A percentile compares a stretch with the other conserved stretches of the same genome.
phyloP scores from a whole-genome alignment of 1,140 invertebrate species.

The Drosophila rufa region DNA sequence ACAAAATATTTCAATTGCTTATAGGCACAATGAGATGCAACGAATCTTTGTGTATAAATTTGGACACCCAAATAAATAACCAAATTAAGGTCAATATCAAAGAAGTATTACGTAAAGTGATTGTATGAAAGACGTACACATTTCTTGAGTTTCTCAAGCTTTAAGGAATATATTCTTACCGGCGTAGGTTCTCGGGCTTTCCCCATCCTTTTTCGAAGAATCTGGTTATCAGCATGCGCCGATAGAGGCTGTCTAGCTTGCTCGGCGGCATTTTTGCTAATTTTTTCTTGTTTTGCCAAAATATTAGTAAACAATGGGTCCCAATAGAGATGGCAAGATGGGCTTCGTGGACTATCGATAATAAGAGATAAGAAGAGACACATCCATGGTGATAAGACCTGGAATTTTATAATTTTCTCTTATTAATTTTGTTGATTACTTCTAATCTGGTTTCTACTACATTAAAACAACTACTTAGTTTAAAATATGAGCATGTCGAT shows the following conservation, averaged over 20 bases:
- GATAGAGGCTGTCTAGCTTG: constrained; percentile 94
- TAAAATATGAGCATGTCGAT: not conserved
- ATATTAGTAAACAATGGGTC: constrained; percentile 40
- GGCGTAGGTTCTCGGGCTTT: constrained; percentile 94
- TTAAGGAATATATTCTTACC: constrained; percentile 87
- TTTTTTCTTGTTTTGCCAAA: constrained; percentile 37
- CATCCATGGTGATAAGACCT: constrained; percentile 24
- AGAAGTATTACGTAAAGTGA: constrained; percentile 34
- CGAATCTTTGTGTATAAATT: not conserved
- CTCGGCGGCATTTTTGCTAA: constrained; percentile 89
- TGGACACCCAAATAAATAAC: not conserved
- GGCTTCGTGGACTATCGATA: constrained; percentile 23
- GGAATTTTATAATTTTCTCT: not conserved
- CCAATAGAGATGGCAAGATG: constrained; percentile 29
- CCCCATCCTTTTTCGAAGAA: constrained; percentile 99
- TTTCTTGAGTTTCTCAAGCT: not conserved
- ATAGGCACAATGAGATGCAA: not conserved
- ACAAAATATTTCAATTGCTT: not conserved
- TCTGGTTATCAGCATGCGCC: constrained; percentile 95
- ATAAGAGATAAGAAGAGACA: constrained; percentile 2
- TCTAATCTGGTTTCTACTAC: not conserved
- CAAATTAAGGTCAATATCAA: not conserved
- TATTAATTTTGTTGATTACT: constrained; percentile 11
- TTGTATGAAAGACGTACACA: not conserved
- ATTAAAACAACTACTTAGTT: not conserved